These are phyloP conservation scores for Athene cunicularia DNA, from an alignment of 2,113 vertebrate species.

Conservation along the genomic window DNA sequence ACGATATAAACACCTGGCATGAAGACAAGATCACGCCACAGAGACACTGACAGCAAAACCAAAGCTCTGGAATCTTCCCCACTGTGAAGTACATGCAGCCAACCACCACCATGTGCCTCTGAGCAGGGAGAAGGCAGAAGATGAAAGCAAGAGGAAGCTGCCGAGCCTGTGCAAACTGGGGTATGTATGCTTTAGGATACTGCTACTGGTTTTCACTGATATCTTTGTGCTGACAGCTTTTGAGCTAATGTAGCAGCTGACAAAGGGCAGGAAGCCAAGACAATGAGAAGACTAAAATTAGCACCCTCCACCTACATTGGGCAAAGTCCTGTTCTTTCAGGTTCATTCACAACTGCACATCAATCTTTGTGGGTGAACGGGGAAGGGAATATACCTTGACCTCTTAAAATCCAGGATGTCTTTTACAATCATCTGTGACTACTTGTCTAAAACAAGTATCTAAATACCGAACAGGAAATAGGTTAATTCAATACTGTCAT, in stretches of 20 bases:
- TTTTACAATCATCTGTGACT: neutral
- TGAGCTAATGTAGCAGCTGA: neutral
- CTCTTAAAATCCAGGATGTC: neutral
- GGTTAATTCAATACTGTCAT: neutral
- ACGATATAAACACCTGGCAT: neutral
- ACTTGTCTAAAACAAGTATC: neutral
- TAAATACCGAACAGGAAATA: neutral
- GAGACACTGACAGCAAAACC: neutral
- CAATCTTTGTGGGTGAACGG: rapidly evolving
- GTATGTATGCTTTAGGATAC: neutral
- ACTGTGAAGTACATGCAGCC: neutral
- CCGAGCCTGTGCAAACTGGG: neutral
- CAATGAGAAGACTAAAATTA: neutral
- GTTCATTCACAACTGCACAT: neutral
- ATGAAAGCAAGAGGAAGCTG: neutral
- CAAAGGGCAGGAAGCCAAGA: neutral
- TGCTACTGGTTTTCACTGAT: rapidly evolving
- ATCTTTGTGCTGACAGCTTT: neutral
- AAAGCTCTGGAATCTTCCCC: slow-evolving; percentile 21
- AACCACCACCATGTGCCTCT: neutral
- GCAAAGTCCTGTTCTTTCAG: neutral
- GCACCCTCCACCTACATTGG: neutral
- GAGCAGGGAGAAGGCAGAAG: neutral
- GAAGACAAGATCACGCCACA: neutral
- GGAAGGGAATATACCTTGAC: neutral